Percentiles rank a stretch among this genome's conserved stretches.
phyloP scores from a whole-genome alignment of 2,113 vertebrate genomes.

The Larimichthys polyactis region DNA sequence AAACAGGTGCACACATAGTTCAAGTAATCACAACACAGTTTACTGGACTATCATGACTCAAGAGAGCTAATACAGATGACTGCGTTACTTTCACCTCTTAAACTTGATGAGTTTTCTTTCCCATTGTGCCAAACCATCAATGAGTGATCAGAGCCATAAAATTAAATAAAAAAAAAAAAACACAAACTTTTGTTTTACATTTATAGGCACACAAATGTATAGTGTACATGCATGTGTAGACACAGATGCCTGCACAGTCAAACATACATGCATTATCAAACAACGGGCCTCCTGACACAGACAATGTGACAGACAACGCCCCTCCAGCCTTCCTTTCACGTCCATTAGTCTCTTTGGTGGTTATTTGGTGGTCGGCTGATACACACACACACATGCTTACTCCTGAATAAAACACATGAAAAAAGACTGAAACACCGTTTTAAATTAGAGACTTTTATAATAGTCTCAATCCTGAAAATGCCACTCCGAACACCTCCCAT shows the following conservation, averaged over 20 bases:
- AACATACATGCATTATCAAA: too few species aligned
- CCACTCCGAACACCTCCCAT: neutral
- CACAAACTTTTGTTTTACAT: neutral
- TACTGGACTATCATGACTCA: neutral
- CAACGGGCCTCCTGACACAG: too few species aligned
- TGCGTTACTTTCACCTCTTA: too few species aligned
- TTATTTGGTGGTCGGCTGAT: too few species aligned
- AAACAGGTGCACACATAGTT: neutral
- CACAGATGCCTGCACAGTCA: neutral
- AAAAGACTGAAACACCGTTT: neutral
- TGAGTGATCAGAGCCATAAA: neutral
- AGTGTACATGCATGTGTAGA: neutral
- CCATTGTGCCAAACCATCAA: too few species aligned
- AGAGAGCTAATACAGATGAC: too few species aligned
- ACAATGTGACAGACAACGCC: too few species aligned
- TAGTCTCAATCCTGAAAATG: neutral
- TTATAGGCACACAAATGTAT: neutral
- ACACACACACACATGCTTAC: neutral
- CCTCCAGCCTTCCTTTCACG: too few species aligned
- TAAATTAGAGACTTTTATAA: neutral
- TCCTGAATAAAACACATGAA: conserved; percentile 5
- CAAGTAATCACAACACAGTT: neutral
- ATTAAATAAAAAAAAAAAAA: neutral
- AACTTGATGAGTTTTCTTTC: too few species aligned
- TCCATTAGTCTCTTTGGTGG: neutral